Evolutionary conservation across 2,797 vertebrate species (phyloP).

Genomic region (Tokudaia muenninki): DNA sequence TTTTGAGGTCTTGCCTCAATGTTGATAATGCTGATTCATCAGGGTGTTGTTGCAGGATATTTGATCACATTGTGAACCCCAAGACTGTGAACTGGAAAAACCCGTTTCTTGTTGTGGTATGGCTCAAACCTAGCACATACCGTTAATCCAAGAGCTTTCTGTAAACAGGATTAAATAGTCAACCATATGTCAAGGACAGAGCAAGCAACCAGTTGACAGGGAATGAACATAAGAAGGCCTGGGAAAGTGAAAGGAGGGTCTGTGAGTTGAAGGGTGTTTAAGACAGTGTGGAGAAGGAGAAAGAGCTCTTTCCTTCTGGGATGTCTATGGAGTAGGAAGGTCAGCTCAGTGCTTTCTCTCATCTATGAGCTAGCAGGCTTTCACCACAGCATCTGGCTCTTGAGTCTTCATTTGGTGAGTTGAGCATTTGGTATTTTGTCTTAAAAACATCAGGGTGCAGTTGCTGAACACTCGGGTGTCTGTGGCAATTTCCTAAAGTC

Average conservation of each 20-base stretch:
- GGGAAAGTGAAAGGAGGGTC: not conserved
- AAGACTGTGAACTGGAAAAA: not conserved
- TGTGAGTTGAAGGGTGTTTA: not conserved
- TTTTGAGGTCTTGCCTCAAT: not conserved
- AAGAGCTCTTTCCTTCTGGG: not conserved
- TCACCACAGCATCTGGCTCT: not conserved
- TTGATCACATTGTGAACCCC: not conserved
- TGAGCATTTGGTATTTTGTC: not conserved
- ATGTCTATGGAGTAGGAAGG: not conserved
- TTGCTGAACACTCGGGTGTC: not conserved
- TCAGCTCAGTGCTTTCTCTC: not conserved
- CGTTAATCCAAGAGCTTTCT: not conserved
- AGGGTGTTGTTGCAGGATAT: not conserved
- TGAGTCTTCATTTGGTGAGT: not conserved
- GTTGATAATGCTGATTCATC: not conserved
- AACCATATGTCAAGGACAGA: not conserved
- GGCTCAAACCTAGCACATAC: not conserved
- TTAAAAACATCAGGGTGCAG: not conserved
- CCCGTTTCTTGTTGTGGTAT: not conserved
- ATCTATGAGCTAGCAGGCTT: not conserved
- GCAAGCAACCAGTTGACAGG: not conserved
- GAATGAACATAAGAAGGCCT: not conserved
- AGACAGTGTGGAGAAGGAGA: no score
- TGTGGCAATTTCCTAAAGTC: not conserved
- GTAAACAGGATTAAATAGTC: not conserved